phyloP scores from a whole-genome alignment of 1,140 invertebrate species.

The Papilio helenus region DNA sequence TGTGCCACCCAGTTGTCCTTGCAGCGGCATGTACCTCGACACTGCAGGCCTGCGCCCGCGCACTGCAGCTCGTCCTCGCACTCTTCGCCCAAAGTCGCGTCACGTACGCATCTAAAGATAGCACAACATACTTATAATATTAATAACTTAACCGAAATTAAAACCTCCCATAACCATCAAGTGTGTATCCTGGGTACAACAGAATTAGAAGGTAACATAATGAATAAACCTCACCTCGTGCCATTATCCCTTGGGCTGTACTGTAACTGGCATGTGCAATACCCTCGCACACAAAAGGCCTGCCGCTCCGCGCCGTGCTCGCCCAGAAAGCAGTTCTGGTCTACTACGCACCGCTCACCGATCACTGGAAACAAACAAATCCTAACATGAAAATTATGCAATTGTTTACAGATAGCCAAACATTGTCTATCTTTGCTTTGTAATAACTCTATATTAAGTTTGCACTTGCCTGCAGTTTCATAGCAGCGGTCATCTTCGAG shows the following conservation, averaged over 20 bases:
- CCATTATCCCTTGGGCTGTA: conserved; percentile 79
- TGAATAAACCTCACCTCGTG: conserved; percentile 61
- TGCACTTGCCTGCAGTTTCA: conserved; percentile 67
- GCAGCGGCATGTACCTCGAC: conserved; percentile 73
- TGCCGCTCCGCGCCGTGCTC: conserved; percentile 57
- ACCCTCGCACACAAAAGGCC: conserved; percentile 76
- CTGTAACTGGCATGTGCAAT: conserved; percentile 75
- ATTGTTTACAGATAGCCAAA: neutral
- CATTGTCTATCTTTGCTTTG: neutral
- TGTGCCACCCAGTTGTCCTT: conserved; percentile 71
- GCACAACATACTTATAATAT: no score
- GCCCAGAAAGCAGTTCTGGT: conserved; percentile 76
- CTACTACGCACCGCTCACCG: conserved; percentile 73
- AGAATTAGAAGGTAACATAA: neutral
- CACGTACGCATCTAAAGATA: conserved; percentile 71
- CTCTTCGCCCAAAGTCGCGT: conserved; percentile 70
- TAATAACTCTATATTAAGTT: no score
- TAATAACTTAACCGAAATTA: neutral
- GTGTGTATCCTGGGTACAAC: neutral
- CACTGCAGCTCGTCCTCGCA: conserved; percentile 80
- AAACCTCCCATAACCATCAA: neutral
- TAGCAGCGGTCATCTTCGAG: conserved; percentile 77
- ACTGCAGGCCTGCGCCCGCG: conserved; percentile 71
- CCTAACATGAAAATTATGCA: neutral
- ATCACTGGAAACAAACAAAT: conserved; percentile 61